These are phyloP conservation scores for Podarcis muralis DNA, from an alignment of 2,113 vertebrate species.

Conservation along the genomic window DNA sequence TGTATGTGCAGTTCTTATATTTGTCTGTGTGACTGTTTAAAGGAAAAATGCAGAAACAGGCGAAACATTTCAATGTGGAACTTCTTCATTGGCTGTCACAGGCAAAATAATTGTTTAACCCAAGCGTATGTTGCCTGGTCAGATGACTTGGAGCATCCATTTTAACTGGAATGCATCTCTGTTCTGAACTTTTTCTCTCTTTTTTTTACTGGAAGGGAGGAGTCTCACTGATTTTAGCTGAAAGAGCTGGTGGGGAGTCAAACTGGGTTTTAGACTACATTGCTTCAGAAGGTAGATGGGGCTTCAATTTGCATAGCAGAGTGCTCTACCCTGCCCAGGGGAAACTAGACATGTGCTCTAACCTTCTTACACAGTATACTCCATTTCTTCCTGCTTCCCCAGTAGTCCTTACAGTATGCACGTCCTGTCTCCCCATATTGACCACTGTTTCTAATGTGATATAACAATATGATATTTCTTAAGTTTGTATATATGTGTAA, in stretches of 20 bases:
- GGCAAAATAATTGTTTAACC: background rate
- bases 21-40: background rate
- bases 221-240: background rate
- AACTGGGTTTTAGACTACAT: no score
- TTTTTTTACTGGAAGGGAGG: background rate
- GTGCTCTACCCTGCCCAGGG: no score
- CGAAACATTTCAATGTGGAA: background rate
- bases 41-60: background rate
- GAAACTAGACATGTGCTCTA: background rate
- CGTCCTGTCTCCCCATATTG: background rate
- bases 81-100: background rate
- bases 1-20: background rate
- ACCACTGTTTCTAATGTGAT: no score
- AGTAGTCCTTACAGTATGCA: background rate
- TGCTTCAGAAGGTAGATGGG: no score
- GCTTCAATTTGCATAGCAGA: no score
- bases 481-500: background rate
- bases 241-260: background rate
- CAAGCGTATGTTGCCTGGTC: background rate
- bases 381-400: background rate
- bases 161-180: background rate
- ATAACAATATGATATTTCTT: background rate
- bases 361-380: no score
- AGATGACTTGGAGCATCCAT: background rate
- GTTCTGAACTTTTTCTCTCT: background rate